Conservation (phyloP, 2,888 invertebrate genomes). For the Neoaliturus tenellus region DNA sequence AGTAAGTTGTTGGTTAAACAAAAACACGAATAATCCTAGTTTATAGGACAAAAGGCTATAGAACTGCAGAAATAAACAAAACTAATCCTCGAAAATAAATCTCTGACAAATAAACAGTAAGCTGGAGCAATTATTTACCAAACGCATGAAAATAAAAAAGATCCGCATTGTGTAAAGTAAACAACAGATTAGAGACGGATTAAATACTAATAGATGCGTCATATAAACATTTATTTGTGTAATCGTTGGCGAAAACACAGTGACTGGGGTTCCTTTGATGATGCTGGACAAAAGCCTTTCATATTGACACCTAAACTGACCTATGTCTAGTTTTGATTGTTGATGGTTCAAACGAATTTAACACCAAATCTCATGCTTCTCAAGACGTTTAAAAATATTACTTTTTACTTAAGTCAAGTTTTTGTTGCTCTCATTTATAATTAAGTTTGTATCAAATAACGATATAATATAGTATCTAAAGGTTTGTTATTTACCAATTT, state of each 20-base stretch:
- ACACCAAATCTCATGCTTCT: too few relatives aligned
- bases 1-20: background rate
- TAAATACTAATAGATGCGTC: background rate
- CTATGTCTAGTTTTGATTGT: background rate
- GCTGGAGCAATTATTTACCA: constrained; percentile 1
- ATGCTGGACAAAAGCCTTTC: background rate
- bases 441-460: too few relatives aligned
- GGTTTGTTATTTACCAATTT: too few relatives aligned
- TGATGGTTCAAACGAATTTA: too few relatives aligned
- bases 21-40: constrained; percentile 20
- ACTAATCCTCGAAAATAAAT: constrained; percentile 30
- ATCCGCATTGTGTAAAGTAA: background rate
- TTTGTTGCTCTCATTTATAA: too few relatives aligned
- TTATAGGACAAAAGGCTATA: background rate
- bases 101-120: constrained; percentile 5
- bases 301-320: background rate
- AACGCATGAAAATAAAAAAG: constrained; percentile 9
- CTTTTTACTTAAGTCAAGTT: too few relatives aligned
- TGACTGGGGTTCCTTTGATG: constrained; percentile 9
- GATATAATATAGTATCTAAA: too few relatives aligned
- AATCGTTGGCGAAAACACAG: background rate
- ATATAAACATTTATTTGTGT: background rate
- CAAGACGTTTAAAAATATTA: too few relatives aligned
- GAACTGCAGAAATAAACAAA: constrained; percentile 17
- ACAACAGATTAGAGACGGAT: background rate